phyloP scores from a whole-genome alignment of 2,797 vertebrate genomes.

The Rhabdophis nuchalis region DNA sequence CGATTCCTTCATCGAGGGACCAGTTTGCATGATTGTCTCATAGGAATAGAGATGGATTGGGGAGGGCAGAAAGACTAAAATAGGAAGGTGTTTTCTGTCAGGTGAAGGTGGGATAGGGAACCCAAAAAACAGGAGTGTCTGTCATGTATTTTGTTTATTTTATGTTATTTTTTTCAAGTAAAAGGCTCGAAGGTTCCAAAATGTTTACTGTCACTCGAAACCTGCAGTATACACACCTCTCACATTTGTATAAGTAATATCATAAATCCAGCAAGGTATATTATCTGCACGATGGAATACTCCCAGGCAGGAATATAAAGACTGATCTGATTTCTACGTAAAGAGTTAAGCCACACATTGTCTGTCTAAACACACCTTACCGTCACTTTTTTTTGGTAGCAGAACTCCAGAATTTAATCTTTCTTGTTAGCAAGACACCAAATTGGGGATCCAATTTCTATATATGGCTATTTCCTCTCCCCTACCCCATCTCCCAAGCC shows the following conservation, averaged over 20 bases:
- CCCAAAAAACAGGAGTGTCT: neutral
- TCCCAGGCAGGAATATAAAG: neutral
- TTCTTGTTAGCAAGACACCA: neutral
- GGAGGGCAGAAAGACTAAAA: no score
- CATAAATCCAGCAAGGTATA: neutral
- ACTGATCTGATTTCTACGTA: neutral
- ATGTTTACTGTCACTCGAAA: neutral
- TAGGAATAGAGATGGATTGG: neutral
- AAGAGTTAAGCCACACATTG: neutral
- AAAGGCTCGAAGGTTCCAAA: neutral
- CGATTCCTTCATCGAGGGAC: neutral
- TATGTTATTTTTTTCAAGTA: neutral
- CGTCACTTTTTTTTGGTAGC: neutral
- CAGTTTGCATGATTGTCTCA: neutral
- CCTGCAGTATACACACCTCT: neutral
- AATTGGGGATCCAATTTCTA: neutral
- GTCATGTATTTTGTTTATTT: neutral
- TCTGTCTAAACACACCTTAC: neutral
- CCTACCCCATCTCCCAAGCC: neutral
- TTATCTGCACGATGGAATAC: neutral
- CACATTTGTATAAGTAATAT: neutral
- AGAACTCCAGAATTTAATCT: neutral
- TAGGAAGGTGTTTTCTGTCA: neutral
- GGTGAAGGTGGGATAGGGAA: neutral
- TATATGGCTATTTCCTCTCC: no score